Evolutionary conservation across 2,113 vertebrate genomes (phyloP).

Genomic region (Microcebus murinus): DNA sequence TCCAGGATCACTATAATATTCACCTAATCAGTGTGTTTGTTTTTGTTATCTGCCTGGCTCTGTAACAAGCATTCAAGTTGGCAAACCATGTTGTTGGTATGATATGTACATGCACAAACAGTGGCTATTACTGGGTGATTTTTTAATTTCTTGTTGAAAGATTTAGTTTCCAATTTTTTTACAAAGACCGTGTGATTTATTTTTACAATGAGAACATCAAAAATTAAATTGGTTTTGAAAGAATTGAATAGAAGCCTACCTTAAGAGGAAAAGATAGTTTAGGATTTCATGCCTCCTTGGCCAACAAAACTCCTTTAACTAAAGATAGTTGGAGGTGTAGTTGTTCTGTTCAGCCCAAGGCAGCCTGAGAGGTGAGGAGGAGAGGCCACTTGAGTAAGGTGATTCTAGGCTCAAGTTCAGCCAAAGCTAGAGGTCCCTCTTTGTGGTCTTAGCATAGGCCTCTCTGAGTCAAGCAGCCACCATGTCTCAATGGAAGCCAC

Average conservation of each 20-base stretch:
- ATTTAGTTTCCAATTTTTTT: not conserved
- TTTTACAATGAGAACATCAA: not conserved
- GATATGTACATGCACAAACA: not conserved
- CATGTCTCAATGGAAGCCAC: not conserved
- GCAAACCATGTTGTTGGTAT: not conserved
- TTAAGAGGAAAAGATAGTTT: conserved; percentile 1
- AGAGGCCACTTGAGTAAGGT: not conserved
- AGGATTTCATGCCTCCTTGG: not conserved
- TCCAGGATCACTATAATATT: not conserved
- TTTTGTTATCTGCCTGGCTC: not conserved
- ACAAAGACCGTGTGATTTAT: not conserved
- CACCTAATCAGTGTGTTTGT: not conserved
- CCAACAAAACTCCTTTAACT: not conserved
- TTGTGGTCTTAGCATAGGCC: not conserved
- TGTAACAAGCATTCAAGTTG: not conserved
- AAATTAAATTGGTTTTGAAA: not conserved
- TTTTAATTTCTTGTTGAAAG: conserved; percentile 21
- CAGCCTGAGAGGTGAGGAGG: not conserved
- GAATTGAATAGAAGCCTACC: not conserved
- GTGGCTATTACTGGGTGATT: not conserved
- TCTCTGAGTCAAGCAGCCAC: not conserved
- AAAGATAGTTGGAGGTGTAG: not conserved
- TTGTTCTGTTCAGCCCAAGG: not conserved
- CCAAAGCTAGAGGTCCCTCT: not conserved
- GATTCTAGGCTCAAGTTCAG: not conserved